Conservation (phyloP, 2,113 vertebrate species). For the Alosa alosa region DNA sequence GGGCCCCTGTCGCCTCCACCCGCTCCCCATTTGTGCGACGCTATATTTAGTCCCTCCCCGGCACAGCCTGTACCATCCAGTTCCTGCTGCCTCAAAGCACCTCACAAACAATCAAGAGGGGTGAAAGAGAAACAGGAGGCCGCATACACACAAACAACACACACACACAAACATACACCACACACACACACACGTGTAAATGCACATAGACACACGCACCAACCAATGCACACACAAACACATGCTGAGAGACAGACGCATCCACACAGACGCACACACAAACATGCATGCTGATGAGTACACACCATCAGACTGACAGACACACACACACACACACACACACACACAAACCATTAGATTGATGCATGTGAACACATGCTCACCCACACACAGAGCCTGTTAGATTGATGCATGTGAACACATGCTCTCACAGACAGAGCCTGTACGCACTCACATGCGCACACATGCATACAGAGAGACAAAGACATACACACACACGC, state of each 20-base stretch:
- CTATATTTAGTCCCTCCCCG: conserved; percentile 50
- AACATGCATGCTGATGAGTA: too few relatives aligned
- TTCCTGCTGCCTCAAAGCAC: conserved; percentile 32
- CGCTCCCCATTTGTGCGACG: conserved; percentile 34
- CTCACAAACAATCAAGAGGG: conserved; percentile 31
- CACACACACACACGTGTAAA: neutral
- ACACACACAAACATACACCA: conserved; percentile 26
- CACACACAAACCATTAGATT: neutral
- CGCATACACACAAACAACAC: conserved; percentile 25
- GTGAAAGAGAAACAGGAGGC: conserved; percentile 29
- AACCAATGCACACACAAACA: conserved; percentile 21
- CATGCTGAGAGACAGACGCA: neutral
- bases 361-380: too few relatives aligned
- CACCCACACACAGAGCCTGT: too few relatives aligned
- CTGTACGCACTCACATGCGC: conserved; percentile 15
- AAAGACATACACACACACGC: neutral
- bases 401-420: too few relatives aligned
- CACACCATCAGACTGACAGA: neutral
- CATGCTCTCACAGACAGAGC: too few relatives aligned
- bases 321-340: conserved; percentile 22
- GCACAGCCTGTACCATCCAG: conserved; percentile 51
- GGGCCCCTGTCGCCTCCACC: conserved; percentile 21
- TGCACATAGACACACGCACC: neutral
- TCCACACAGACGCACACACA: conserved; percentile 33
- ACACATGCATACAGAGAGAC: conserved; percentile 16